Evolutionary conservation across 2,888 invertebrate genomes (phyloP), one percentile per base, ranked within the genome.

Genomic region (Thymelicus sylvestris): DNA sequence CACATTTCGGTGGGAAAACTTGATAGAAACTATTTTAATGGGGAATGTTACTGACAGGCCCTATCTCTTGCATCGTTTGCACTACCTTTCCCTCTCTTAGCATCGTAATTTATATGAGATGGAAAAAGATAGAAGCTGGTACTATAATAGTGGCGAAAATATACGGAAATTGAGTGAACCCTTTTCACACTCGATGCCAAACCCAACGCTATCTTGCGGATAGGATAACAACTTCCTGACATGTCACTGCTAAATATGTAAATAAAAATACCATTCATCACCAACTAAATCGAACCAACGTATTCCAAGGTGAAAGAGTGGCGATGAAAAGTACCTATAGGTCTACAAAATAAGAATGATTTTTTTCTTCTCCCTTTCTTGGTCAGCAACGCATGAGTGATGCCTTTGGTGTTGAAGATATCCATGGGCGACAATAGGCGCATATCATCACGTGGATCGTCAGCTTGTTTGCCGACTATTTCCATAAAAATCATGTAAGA

Each of bases 101-200:
- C 59, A 13, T 64, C 48, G 24, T 10, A 41, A 8, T 72, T 64
- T 71, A 57, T 72, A 71, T 74, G 73, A 71, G 77, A 67, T 52
- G n/a, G 77, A 85, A 73, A 73, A 76, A 75, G 81, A 83, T 67
- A 66, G 73, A 64, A 50, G 47, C 10, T 41, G 67, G 74, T 72
- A 76, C 74, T 79, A 75, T 78, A 72, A 77, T 74, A 73, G 74
- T 74, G 74, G 73, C 76, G 74, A 77, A 78, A 78, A 76, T 72
- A 74, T 75, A 75, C 85, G 86, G 86, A 88, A 87, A 88, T 87
- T 87, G 85, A 81, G 79, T 76, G 74, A 83, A 88, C 87, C 88
- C 87, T 86, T 85, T 83, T 88, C 86, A 86, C 82, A 83, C 77
- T 77, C 76, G 74, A 78, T 63, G 77, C 74, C 69, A 62, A 72